Conservation (phyloP, 2,113 vertebrate genomes). For the Oryzias celebensis region DNA sequence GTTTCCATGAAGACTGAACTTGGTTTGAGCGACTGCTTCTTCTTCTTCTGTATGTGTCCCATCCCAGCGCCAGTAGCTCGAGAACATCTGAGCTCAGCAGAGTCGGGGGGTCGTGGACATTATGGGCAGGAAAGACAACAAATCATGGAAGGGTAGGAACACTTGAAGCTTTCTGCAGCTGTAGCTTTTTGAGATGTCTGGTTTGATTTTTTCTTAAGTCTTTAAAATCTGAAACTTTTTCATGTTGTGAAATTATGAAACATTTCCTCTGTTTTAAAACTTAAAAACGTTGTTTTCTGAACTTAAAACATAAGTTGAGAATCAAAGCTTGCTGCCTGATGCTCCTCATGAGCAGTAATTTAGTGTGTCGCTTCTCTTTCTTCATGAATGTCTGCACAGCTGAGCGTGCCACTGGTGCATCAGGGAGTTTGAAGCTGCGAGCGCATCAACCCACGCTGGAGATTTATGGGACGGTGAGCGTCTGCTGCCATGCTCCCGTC, state of each 20-base stretch:
- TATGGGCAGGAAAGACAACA: conserved; percentile 33
- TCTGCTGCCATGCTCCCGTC: neutral
- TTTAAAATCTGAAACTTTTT: too few species aligned
- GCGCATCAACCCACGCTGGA: conserved; percentile 49
- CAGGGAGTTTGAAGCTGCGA: neutral
- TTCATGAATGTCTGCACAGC: neutral
- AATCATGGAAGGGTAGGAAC: conserved; percentile 24
- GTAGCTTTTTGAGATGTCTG: too few species aligned
- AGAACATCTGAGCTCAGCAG: neutral
- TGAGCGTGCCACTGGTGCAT: neutral
- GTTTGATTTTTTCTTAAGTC: too few species aligned
- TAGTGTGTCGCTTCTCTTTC: conserved; percentile 9
- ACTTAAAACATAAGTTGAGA: too few species aligned
- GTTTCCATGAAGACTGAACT: neutral
- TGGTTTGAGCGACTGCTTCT: neutral
- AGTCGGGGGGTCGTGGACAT: neutral
- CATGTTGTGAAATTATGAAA: too few species aligned
- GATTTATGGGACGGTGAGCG: conserved; percentile 76
- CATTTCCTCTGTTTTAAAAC: too few species aligned
- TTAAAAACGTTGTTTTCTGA: too few species aligned
- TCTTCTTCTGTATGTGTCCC: neutral
- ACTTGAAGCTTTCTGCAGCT: neutral
- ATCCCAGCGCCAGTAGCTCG: neutral
- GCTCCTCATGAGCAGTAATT: neutral
- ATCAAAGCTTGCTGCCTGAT: too few species aligned